Base-by-base conservation (phyloP, 2,113 vertebrate species). In the Bos javanicus region DNA sequence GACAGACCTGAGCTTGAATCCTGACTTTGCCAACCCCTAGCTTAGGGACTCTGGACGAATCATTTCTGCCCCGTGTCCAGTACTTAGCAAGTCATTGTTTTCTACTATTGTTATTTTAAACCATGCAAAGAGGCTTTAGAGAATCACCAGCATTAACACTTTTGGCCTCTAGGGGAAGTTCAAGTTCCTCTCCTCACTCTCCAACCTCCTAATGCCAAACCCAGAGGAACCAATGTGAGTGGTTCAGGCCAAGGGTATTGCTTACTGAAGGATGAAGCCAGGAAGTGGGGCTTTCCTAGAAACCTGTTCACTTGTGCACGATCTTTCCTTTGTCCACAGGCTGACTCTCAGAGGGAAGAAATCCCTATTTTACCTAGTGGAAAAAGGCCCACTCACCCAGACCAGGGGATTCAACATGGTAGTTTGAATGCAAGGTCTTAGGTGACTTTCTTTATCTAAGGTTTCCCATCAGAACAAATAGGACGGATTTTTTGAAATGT, bases 161-260 rank as follows among this genome's bases (percentile, higher is more conserved):
- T 92, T 82, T 56, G 52, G 74, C 90, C 97, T 97, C 85, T 57
- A 85, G 60, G 56, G 62, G 85, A 91, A 74, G 87, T 92, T 88
- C 90, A 23, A 8, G 16, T 54, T n/a, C 96, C 89, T 94, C 28
- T 64, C 54, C 50, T 92, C 50, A 57, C 46, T 60, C 74, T 56
- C 19, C 78, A 14, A 17, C 57, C 39, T 56, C 36, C 19, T 46
- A 4, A 39, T 0, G 36, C 28, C 81, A 60, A 50, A 30, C 13
- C 23, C 9, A 33, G 33, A 92, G 48, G 43, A 92, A 64, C 52
- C 17, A 39, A 16, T 4, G 1, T 6, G 11, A n/a, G 25, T 50
- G 52, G 15, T 80, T 67, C n/a, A 71, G 43, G 57, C 39, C 71
- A 67, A 59, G 28, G 19, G 3, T 33, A 1, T 62, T 39, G 6